Percentiles rank a stretch among this genome's conserved stretches.
These are phyloP conservation scores for Mormyrus proboscirostris DNA, from an alignment of 2,797 vertebrate genomes.

Conservation along the genomic window DNA sequence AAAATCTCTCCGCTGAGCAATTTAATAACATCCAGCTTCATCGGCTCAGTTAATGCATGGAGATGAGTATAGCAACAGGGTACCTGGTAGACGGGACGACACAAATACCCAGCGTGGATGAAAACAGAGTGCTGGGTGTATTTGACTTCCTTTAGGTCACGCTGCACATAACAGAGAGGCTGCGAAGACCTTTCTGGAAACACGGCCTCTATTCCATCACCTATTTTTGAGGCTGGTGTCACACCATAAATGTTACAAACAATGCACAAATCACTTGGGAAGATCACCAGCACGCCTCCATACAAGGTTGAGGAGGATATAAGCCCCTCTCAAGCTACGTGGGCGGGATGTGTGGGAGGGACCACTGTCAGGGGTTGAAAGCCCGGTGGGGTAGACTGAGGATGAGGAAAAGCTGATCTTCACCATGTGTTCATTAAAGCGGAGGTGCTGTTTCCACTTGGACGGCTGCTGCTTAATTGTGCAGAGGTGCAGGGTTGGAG, in stretches of 20 bases:
- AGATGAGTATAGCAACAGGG: neutral
- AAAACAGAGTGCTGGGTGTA: neutral
- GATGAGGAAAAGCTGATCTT: neutral
- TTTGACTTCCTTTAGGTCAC: neutral
- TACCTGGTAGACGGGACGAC: neutral
- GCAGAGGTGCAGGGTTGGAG: neutral
- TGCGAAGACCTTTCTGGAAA: neutral
- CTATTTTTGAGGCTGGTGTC: neutral
- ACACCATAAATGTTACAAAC: neutral
- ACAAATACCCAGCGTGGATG: neutral
- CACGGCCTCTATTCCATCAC: neutral
- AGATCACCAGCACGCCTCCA: neutral
- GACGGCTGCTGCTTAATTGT: neutral
- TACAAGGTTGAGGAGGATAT: neutral
- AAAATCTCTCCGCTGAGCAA: neutral
- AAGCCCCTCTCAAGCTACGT: neutral
- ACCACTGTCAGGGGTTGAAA: neutral
- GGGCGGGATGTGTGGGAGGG: neutral
- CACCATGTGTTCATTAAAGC: neutral
- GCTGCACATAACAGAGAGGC: neutral
- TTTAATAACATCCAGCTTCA: slow-evolving; percentile 4
- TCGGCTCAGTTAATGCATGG: neutral
- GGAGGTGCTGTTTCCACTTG: too few relatives aligned
- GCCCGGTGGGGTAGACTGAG: neutral
- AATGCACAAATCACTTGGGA: neutral